Percentiles rank a stretch among this genome's conserved stretches.
These are phyloP conservation scores for Cyclophora punctaria DNA, from an alignment of 2,888 invertebrate species.

Conservation along the genomic window DNA sequence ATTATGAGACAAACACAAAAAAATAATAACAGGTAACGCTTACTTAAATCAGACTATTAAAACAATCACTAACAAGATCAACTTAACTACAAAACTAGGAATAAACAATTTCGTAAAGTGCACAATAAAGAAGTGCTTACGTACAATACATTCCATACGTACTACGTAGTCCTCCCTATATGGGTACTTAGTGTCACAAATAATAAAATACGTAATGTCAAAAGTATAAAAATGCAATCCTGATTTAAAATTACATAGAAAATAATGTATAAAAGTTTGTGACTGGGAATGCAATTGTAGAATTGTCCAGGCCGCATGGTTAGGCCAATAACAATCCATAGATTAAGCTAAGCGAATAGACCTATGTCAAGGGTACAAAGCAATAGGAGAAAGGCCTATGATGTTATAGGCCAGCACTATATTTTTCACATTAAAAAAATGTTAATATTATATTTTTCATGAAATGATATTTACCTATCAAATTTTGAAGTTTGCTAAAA, in stretches of 20 bases:
- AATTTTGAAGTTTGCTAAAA: no score
- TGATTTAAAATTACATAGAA: conserved; percentile 12
- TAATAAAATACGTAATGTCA: conserved; percentile 11
- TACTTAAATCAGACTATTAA: conserved; percentile 60
- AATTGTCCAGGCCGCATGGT: background rate
- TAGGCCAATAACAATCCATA: background rate
- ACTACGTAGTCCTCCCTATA: no score
- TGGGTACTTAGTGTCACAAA: conserved; percentile 3
- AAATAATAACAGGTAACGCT: conserved; percentile 59
- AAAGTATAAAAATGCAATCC: conserved; percentile 8
- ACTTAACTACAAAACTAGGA: conserved; percentile 44
- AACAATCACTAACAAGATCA: conserved; percentile 57
- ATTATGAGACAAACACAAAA: conserved; percentile 31
- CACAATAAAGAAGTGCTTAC: conserved; percentile 48
- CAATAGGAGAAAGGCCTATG: no score
- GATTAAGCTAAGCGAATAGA: background rate
- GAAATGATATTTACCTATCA: no score
- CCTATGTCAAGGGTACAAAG: background rate
- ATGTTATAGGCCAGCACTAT: no score
- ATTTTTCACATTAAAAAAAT: no score
- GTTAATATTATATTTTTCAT: no score
- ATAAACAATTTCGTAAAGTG: conserved; percentile 45
- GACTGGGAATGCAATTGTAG: conserved; percentile 1
- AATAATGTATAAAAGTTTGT: conserved; percentile 7
- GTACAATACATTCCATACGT: no score